Evolutionary conservation across 2,113 vertebrate species (phyloP).

Genomic region (Lophochroa leadbeateri): DNA sequence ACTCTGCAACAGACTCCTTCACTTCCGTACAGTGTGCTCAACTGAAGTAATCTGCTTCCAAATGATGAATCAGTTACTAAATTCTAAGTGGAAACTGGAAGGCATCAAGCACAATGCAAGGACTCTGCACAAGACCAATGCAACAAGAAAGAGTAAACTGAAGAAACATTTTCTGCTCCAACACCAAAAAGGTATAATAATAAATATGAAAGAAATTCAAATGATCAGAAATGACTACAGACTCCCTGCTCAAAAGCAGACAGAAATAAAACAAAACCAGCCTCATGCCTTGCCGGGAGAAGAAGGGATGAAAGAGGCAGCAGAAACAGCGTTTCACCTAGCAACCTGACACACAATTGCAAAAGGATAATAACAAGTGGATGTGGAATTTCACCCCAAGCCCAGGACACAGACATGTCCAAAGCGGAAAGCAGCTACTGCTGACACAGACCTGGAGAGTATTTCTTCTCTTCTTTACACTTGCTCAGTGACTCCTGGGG

Average conservation of each 20-base stretch:
- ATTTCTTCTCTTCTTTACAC: neutral
- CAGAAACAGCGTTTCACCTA: constrained; percentile 10
- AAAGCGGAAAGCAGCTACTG: neutral
- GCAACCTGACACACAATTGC: neutral
- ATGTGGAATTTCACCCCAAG: neutral
- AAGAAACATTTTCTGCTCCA: neutral
- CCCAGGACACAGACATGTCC: neutral
- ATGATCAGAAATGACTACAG: neutral
- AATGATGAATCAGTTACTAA: constrained; percentile 25
- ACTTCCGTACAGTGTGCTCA: neutral
- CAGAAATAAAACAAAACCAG: neutral
- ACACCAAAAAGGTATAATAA: neutral
- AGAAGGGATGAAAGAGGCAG: neutral
- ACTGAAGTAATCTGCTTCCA: constrained; percentile 33
- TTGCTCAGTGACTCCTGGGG: neutral
- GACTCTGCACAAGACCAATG: neutral
- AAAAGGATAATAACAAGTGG: neutral
- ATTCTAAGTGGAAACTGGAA: constrained; percentile 4
- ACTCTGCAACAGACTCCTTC: neutral
- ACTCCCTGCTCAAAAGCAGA: neutral
- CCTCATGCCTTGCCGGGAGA: neutral
- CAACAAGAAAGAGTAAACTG: neutral
- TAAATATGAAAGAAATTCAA: neutral
- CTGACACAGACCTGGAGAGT: neutral
- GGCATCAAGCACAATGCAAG: neutral